Evolutionary conservation across 2,888 invertebrate genomes (phyloP).

Genomic region (Rhogogaster chlorosoma): DNA sequence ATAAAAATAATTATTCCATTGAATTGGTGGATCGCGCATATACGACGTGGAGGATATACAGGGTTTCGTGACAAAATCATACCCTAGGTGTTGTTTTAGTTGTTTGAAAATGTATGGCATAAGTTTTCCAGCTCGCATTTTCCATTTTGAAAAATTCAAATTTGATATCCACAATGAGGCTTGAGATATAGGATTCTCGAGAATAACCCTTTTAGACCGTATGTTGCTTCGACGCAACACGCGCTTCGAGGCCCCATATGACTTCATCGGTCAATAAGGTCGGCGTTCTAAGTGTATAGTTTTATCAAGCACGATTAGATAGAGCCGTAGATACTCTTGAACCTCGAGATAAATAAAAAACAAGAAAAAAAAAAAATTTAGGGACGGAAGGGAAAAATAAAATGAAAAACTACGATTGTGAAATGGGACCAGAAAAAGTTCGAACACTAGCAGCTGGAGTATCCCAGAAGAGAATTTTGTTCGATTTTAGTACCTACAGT

Average conservation of each 20-base stretch:
- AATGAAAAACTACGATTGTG: no score
- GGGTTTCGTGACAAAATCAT: background rate
- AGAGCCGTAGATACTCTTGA: no score
- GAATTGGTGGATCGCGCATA: background rate
- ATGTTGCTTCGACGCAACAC: no score
- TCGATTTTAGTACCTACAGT: background rate
- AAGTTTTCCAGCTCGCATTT: background rate
- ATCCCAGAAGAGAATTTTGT: background rate
- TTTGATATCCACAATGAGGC: background rate
- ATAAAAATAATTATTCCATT: background rate
- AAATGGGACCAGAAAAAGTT: background rate
- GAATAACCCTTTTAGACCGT: no score
- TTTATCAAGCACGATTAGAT: no score
- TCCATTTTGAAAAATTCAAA: background rate
- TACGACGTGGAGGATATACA: background rate
- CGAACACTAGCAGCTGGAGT: background rate
- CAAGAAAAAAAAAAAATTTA: no score
- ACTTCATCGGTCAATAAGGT: no score
- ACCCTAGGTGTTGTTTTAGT: background rate
- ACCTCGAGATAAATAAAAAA: no score
- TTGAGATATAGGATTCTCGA: background rate
- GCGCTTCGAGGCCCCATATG: no score
- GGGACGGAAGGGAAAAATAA: background rate
- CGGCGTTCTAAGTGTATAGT: no score
- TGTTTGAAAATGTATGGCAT: background rate